Evolutionary conservation across 2,797 vertebrate genomes (phyloP), one percentile per base, ranked within the genome.

Genomic region (Lindbergichthys nudifrons): DNA sequence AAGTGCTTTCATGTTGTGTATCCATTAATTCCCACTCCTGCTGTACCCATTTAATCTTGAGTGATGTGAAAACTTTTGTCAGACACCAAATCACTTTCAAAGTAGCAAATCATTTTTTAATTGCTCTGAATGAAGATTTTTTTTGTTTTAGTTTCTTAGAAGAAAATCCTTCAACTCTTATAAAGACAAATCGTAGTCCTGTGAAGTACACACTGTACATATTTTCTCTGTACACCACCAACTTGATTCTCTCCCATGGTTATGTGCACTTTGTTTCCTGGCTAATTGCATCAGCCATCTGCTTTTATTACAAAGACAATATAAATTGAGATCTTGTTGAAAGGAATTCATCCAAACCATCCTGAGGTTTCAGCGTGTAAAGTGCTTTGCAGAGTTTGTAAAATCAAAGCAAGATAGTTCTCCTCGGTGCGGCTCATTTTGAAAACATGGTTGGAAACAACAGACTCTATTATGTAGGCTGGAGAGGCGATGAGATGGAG

Each of bases 401-500:
- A 73, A 87, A 82, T 88, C 69, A 82, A 90, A 86, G 76, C 60
- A 6, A 52, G 74, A 54, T 18, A 64, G 67, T 75, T 77, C 46
- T 77, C 68, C 16, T 75, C 15, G 2, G 73, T 42, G 51, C 47
- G 42, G 50, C 72, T 73, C 67, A 19, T 69, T 76, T 36, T 83
- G 71, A 79, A 88, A 85, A 77, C 74, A 76, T 65, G 65, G 68
- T 69, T 68, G 66, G 79, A 79, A 89, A 83, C 82, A 87, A 76
- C 79, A 82, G 64, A 70, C 65, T 80, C 83, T 76, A 90, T 92
- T 88, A 87, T 81, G 80, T 79, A 70, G 73, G 71, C 71, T 50
- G 69, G 82, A 58, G 79, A 82, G 67, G 70, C 42, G 69, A 75
- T 47, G 72, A 66, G 74, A 83, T 64, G 77, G 81, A 82, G 87